Percentiles rank a stretch among this genome's conserved stretches.
phyloP scores from a whole-genome alignment of 2,888 invertebrate species.

The Ernsta delagoae region DNA sequence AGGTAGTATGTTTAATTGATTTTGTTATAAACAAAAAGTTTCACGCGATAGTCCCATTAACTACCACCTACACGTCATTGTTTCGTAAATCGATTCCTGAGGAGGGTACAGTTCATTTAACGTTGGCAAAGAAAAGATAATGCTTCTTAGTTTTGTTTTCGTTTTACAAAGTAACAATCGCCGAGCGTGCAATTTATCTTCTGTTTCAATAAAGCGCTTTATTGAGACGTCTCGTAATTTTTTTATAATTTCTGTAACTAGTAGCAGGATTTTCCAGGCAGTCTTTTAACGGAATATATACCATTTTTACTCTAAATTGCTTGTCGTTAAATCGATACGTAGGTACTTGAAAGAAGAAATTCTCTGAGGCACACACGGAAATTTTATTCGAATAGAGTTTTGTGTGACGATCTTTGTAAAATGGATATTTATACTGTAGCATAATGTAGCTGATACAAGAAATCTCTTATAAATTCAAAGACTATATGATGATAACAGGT shows the following conservation, averaged over 20 bases:
- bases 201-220: neutral
- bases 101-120: slow-evolving; percentile 9
- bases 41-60: slow-evolving; percentile 26
- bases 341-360: no score
- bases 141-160: slow-evolving; percentile 8
- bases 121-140: slow-evolving; percentile 11
- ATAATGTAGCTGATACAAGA: no score
- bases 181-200: neutral
- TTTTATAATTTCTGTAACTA: neutral
- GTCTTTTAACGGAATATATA: no score
- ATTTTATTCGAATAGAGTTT: no score
- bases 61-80: slow-evolving; percentile 14
- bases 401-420: no score
- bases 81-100: slow-evolving; percentile 26
- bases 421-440: no score
- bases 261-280: no score
- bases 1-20: slow-evolving; percentile 15
- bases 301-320: no score
- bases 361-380: no score
- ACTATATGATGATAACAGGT: no score
- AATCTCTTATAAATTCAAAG: no score
- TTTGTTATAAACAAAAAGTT: slow-evolving; percentile 27
- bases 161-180: neutral
- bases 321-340: no score
- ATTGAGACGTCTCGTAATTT: neutral